These are phyloP conservation scores for Carpatolechia fugitivella DNA, from an alignment of 2,888 invertebrate genomes.

Conservation along the genomic window DNA sequence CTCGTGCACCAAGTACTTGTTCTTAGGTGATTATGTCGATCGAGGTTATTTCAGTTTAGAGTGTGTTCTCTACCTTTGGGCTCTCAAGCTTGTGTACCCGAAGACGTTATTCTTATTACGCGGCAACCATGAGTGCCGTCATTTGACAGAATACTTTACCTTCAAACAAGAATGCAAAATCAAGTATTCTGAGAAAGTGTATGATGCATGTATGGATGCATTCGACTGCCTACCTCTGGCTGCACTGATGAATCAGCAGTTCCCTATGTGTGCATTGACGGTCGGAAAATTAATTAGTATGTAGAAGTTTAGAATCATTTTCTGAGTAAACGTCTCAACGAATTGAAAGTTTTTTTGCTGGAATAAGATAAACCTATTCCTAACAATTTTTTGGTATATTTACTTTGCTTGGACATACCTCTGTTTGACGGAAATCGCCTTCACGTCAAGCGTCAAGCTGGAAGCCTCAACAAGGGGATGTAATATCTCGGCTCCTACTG, in stretches of 20 bases:
- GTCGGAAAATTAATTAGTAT: too few species aligned
- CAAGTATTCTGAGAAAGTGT: slow-evolving; percentile 99
- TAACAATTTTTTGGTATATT: too few species aligned
- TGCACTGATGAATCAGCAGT: slow-evolving; percentile 99
- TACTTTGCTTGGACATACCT: too few species aligned
- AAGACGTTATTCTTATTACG: slow-evolving; percentile 98
- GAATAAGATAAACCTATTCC: too few species aligned
- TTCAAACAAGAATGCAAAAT: slow-evolving; percentile 99
- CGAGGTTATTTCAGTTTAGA: slow-evolving; percentile 99
- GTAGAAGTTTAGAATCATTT: too few species aligned
- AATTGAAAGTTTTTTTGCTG: too few species aligned
- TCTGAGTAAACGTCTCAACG: too few species aligned
- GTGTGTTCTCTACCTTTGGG: slow-evolving; percentile 99
- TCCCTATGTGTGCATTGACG: slow-evolving; percentile 99
- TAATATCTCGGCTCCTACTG: too few species aligned
- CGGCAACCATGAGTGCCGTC: slow-evolving; percentile 99
- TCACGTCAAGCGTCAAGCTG: too few species aligned
- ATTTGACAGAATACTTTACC: slow-evolving; percentile 99
- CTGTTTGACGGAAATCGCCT: too few species aligned
- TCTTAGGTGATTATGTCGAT: slow-evolving; percentile 99
- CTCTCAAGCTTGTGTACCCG: slow-evolving; percentile 98
- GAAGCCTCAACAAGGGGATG: too few species aligned
- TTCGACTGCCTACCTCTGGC: slow-evolving; percentile 99
- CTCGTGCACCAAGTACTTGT: slow-evolving; percentile 99
- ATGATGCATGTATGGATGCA: slow-evolving; percentile 99